These are phyloP conservation scores for Chelon auratus DNA, from an alignment of 2,797 vertebrate species.

Conservation along the genomic window DNA sequence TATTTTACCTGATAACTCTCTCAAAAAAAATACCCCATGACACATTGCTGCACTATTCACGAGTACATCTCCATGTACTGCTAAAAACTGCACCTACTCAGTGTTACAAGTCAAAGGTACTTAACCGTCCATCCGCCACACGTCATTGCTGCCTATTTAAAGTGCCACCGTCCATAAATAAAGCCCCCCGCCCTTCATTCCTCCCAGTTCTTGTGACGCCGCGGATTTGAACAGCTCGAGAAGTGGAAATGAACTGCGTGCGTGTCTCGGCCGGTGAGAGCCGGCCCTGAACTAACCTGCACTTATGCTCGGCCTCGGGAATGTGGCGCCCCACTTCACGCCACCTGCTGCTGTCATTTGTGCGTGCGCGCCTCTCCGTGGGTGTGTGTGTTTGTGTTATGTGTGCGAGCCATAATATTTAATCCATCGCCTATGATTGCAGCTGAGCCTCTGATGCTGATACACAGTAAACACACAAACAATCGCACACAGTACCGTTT, in stretches of 20 bases:
- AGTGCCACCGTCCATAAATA: slow-evolving; percentile 50
- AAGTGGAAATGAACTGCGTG: slow-evolving; percentile 33
- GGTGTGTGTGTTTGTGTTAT: background rate
- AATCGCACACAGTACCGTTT: too few species aligned
- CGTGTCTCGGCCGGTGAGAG: slow-evolving; percentile 26
- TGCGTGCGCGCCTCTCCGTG: slow-evolving; percentile 16
- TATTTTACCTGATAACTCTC: background rate
- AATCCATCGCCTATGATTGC: slow-evolving; percentile 25
- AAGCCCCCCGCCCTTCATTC: slow-evolving; percentile 33
- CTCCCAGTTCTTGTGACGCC: slow-evolving; percentile 41
- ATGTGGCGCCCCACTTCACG: slow-evolving; percentile 55
- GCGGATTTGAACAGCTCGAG: slow-evolving; percentile 20
- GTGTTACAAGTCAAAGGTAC: slow-evolving; percentile 23
- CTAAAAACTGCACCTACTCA: background rate
- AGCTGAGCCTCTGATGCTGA: slow-evolving; percentile 21
- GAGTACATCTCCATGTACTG: background rate
- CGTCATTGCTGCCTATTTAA: slow-evolving; percentile 49
- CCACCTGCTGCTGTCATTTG: slow-evolving; percentile 77
- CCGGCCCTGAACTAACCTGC: slow-evolving; percentile 48
- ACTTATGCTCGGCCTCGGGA: slow-evolving; percentile 46
- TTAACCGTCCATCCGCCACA: slow-evolving; percentile 20
- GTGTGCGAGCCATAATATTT: slow-evolving; percentile 13
- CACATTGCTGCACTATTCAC: background rate
- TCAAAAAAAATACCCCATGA: background rate
- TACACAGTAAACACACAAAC: slow-evolving; percentile 10